phyloP scores from a whole-genome alignment of 2,888 invertebrate species.

The Lepidocyrtinus sp. region DNA sequence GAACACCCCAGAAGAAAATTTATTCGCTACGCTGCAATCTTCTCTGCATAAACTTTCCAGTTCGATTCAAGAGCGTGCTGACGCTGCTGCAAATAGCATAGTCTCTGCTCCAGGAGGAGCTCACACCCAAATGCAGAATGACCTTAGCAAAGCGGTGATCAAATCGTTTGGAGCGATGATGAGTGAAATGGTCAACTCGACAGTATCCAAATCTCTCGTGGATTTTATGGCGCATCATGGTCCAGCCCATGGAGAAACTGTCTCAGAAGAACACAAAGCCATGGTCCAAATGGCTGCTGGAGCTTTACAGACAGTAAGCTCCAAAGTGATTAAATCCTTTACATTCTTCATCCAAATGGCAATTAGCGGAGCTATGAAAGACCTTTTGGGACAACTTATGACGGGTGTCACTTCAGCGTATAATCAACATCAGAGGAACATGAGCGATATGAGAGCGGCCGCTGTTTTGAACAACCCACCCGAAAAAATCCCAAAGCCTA shows the following conservation, averaged over 20 bases:
- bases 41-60: slow-evolving; percentile 49
- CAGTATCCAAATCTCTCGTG: slow-evolving; percentile 47
- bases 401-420: slow-evolving; percentile 46
- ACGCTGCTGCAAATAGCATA: slow-evolving; percentile 18
- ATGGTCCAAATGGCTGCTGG: slow-evolving; percentile 49
- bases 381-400: slow-evolving; percentile 42
- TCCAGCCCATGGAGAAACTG: slow-evolving; percentile 33
- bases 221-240: slow-evolving; percentile 47
- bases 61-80: slow-evolving; percentile 46
- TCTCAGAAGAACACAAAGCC: slow-evolving; percentile 50
- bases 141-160: slow-evolving; percentile 53
- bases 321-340: slow-evolving; percentile 54
- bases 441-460: slow-evolving; percentile 35
- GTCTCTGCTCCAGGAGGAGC: slow-evolving; percentile 32
- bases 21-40: slow-evolving; percentile 24
- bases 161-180: slow-evolving; percentile 56
- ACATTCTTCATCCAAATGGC: slow-evolving; percentile 58
- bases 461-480: slow-evolving; percentile 12
- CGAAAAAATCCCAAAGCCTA: slow-evolving; percentile 50
- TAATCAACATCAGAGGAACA: slow-evolving; percentile 36
- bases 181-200: slow-evolving; percentile 60
- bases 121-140: slow-evolving; percentile 25
- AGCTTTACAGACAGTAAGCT: slow-evolving; percentile 44
- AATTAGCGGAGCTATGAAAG: slow-evolving; percentile 55
- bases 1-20: slow-evolving; percentile 32